Base-by-base conservation (phyloP, 2,113 vertebrate species). In the Mohoua ochrocephala region DNA sequence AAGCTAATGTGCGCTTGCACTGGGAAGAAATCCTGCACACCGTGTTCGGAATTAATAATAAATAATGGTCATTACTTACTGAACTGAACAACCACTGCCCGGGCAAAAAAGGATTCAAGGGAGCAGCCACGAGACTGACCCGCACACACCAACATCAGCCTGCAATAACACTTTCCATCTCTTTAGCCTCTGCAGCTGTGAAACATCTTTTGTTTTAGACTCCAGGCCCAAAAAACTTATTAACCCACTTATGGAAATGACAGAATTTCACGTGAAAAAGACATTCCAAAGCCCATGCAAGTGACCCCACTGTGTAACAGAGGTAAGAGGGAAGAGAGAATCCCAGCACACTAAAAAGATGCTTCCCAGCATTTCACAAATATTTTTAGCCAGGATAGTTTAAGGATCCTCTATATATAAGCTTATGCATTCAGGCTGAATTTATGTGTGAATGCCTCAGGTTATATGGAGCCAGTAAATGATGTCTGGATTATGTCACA, bases 401-500 rank as follows among this genome's bases (percentile, higher is more conserved):
- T 89, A 79, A 91, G 81, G 74, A 85, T 87, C 81, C 57, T 91
- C 76, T 89, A 91, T 91, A 79, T 50, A 60, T 68, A 85, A 96
- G 77, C 84, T 94, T 35, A 50, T 68, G 86, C 53, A 84, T 87
- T 89, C 14, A 27, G 60, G 84, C 47, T 91, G 84, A 91, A 82
- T 96, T 97, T 94, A 87, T 73, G 81, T 84, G 95, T 81, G 94
- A 84, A 74, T 96, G 95, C 94, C 93, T 87, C 73, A 95, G 96
- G 96, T 95, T 95, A 41, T 21, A 60, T 52, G 95, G 96, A 97
- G 91, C 93, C 96, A 92, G 91, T 64, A 63, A 86, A 81, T n/a
- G 91, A 70, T 37, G 96, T 68, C 95, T 97, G 96, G 96, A 65
- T 74, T 89, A 10, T 95, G 94, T 97, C 95, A 95, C 80, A 75